Evolutionary conservation across 1,140 invertebrate species (phyloP).

Genomic region (Drosophila ananassae): DNA sequence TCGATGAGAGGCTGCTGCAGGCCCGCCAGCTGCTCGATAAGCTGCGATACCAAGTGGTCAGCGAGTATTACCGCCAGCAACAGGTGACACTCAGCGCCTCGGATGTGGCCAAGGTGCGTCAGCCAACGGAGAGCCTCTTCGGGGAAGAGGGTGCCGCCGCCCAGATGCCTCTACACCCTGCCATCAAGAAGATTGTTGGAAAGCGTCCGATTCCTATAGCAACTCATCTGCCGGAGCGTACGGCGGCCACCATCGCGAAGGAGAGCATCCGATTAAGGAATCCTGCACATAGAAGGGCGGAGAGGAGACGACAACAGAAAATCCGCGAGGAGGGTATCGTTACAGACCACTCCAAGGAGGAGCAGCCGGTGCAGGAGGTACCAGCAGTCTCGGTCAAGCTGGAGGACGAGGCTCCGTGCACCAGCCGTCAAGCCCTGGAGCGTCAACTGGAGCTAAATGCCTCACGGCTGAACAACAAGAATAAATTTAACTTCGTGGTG

Average conservation of each 20-base stretch:
- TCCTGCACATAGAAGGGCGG: slow-evolving; percentile 46
- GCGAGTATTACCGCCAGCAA: slow-evolving; percentile 88
- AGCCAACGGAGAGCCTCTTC: slow-evolving; percentile 46
- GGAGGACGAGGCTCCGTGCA: slow-evolving; percentile 57
- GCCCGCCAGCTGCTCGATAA: slow-evolving; percentile 88
- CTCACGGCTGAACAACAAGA: slow-evolving; percentile 73
- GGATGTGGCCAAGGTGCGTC: slow-evolving; percentile 84
- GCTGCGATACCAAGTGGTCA: slow-evolving; percentile 88
- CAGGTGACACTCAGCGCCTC: slow-evolving; percentile 85
- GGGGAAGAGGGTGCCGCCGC: slow-evolving; percentile 33
- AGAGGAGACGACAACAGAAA: slow-evolving; percentile 53
- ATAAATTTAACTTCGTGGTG: slow-evolving; percentile 86
- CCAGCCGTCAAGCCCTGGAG: slow-evolving; percentile 56
- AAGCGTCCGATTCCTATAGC: slow-evolving; percentile 83
- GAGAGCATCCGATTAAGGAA: slow-evolving; percentile 73
- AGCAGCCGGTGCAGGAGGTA: slow-evolving; percentile 1
- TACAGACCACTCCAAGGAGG: slow-evolving; percentile 66
- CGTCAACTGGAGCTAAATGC: slow-evolving; percentile 51
- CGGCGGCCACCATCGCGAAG: slow-evolving; percentile 84
- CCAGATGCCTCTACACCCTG: slow-evolving; percentile 89
- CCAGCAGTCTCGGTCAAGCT: neutral
- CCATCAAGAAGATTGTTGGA: slow-evolving; percentile 88
- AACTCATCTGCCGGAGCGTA: slow-evolving; percentile 84
- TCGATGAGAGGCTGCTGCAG: slow-evolving; percentile 87
- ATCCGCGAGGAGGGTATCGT: slow-evolving; percentile 72